Evolutionary conservation across 2,113 vertebrate genomes (phyloP), one percentile per base, ranked within the genome.

Genomic region (Trinectes maculatus): DNA sequence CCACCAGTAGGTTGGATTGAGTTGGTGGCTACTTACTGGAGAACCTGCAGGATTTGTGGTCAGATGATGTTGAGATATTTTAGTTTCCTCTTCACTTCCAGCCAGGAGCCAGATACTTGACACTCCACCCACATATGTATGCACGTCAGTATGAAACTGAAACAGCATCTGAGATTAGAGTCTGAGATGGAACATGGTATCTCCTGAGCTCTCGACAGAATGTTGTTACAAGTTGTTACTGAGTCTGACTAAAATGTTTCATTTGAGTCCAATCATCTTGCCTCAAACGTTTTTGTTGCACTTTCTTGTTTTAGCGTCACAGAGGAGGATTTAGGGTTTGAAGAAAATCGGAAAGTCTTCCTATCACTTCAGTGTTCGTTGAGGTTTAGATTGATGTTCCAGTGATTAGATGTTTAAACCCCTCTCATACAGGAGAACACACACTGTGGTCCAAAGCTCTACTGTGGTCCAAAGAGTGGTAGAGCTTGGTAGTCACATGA

Each of bases 41-140:
- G 89, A 87, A 77, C 80, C 73, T 65, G 66, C 78, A 80, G 67
- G 39, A 5, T 52, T 49, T 48, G 82, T 83, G 88, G 89, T 75
- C 31, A 1, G 11, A 7, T 40, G 66, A 36, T 12, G 18, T 59
- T 29, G 33, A 15, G 16, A 19, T 25, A 1, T 19, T 26, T 46
- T 43, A 24, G n/a, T 33, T 57, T 49, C 8, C 34, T 28, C 43
- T 54, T 58, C 53, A 48, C 44, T 44, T 63, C 28, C 31, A 21
- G 70, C 12, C 1, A 7, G 25, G 29, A 21, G 9, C 16, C 31
- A n/a, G 26, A n/a, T n/a, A n/a, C n/a, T n/a, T n/a, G n/a, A n/a
- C 24, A 7, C 44, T 37, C 39, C 13, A 6, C 18, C 22, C 13
- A 24, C 11, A 68, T 69, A 61, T 60, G 64, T 69, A 65, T 4